Evolutionary conservation across 1,140 invertebrate genomes (phyloP).

Genomic region (Atta colombica): DNA sequence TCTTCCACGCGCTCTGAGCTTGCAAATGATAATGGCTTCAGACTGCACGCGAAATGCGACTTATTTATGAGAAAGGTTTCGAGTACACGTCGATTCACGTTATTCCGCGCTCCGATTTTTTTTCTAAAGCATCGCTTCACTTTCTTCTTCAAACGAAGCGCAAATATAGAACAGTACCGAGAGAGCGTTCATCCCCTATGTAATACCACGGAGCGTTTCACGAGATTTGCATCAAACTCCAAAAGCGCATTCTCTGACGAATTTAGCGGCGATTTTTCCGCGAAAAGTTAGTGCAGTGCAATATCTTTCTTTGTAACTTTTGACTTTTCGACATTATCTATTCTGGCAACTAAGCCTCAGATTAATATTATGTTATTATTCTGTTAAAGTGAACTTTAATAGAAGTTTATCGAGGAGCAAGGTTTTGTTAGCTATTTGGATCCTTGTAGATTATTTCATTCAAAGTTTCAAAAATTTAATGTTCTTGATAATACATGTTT

Average conservation of each 20-base stretch:
- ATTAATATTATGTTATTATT: slow-evolving; percentile 23
- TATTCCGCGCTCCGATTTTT: background rate
- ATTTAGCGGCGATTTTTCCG: slow-evolving; percentile 41
- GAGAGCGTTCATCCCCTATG: slow-evolving; percentile 31
- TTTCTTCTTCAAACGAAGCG: background rate
- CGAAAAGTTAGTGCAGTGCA: slow-evolving; percentile 13
- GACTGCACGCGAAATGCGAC: slow-evolving; percentile 40
- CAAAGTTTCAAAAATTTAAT: slow-evolving; percentile 17
- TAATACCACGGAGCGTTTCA: slow-evolving; percentile 25
- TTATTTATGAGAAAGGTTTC: slow-evolving; percentile 57
- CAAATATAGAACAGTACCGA: slow-evolving; percentile 19
- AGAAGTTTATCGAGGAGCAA: slow-evolving; percentile 25
- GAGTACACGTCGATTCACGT: slow-evolving; percentile 46
- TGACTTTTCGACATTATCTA: slow-evolving; percentile 43
- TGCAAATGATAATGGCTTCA: slow-evolving; percentile 55
- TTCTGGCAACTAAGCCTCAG: slow-evolving; percentile 23
- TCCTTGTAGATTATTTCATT: background rate
- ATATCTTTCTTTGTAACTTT: slow-evolving; percentile 40
- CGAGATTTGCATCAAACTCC: slow-evolving; percentile 46
- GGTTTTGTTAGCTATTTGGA: slow-evolving; percentile 31
- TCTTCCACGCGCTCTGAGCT: slow-evolving; percentile 12
- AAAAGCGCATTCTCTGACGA: slow-evolving; percentile 4
- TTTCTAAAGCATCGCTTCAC: background rate
- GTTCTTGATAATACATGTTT: background rate
- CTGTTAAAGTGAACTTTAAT: slow-evolving; percentile 40